phyloP scores from a whole-genome alignment of 2,797 vertebrate genomes.

The Chiloscyllium punctatum region DNA sequence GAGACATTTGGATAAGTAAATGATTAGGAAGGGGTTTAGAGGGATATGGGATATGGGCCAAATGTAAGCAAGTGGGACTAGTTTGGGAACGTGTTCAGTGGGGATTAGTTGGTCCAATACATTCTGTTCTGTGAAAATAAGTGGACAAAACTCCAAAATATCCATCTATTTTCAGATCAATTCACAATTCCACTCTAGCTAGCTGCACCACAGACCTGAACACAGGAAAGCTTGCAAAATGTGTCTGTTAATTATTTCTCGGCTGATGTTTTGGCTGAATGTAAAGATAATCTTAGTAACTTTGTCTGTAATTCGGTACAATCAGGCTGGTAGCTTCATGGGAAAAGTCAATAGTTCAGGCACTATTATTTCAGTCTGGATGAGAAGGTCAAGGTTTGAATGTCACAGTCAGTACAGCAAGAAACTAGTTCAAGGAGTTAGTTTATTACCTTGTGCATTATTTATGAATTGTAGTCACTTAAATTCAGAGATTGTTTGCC shows the following conservation, averaged over 20 bases:
- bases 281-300: background rate
- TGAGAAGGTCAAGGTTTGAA: background rate
- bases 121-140: background rate
- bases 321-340: background rate
- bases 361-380: background rate
- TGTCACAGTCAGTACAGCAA: background rate
- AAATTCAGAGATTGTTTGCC: background rate
- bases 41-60: no score
- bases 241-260: background rate
- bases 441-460: background rate
- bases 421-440: background rate
- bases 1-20: no score
- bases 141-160: background rate
- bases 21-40: no score
- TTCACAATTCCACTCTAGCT: background rate
- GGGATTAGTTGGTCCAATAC: no score
- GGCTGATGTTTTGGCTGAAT: background rate
- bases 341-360: background rate
- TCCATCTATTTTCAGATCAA: background rate
- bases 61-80: no score
- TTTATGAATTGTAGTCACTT: background rate
- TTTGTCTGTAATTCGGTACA: background rate
- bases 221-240: background rate
- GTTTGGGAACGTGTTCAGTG: no score
- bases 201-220: background rate